Evolutionary conservation across 2,113 vertebrate species (phyloP).

Genomic region (Vulpes vulpes): DNA sequence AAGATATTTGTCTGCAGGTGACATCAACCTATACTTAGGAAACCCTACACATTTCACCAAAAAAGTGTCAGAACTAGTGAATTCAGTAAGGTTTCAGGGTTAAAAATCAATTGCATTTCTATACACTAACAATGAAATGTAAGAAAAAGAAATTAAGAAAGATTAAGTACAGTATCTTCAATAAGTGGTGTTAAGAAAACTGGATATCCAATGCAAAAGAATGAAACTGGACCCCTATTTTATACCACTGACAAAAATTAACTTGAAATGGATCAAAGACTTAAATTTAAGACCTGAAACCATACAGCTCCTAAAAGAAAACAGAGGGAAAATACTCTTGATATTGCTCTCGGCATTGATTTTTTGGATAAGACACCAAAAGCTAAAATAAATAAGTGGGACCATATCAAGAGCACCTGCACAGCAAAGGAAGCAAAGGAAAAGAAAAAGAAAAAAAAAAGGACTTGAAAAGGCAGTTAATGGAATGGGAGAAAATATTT

Average conservation of each 20-base stretch:
- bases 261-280: background rate
- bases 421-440: background rate
- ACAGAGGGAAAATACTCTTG: background rate
- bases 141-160: slow-evolving; percentile 34
- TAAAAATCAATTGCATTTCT: background rate
- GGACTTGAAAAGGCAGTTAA: background rate
- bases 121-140: background rate
- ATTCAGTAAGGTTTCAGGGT: background rate
- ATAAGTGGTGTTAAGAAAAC: background rate
- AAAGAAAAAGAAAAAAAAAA: no score
- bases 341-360: background rate
- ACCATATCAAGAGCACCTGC: background rate
- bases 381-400: background rate
- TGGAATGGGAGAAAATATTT: background rate
- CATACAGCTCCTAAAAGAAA: background rate
- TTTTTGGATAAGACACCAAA: background rate
- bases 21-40: background rate
- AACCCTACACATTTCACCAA: background rate
- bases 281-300: background rate
- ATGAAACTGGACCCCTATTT: background rate
- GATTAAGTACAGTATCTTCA: background rate
- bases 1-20: background rate
- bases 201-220: background rate
- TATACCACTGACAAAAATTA: background rate
- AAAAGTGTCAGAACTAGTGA: background rate